These are phyloP conservation scores for Hypomecis atomaria DNA, from an alignment of 2,888 invertebrate species.

Conservation along the genomic window DNA sequence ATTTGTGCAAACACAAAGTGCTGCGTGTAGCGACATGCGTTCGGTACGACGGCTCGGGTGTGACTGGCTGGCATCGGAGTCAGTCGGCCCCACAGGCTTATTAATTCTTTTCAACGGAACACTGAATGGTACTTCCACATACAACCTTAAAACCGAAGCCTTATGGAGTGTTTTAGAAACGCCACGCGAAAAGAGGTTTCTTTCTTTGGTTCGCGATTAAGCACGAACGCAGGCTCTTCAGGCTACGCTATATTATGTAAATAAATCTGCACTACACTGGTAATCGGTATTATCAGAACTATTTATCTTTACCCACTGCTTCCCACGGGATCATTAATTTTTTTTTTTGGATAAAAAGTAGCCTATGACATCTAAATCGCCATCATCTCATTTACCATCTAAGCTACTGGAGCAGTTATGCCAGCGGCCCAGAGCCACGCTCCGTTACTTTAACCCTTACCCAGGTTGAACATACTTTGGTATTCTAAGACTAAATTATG, in stretches of 20 bases:
- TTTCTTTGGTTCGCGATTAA: conserved; percentile 13
- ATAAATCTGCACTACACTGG: too few species aligned
- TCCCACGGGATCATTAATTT: too few species aligned
- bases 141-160: conserved; percentile 34
- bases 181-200: conserved; percentile 2
- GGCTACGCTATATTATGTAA: not conserved
- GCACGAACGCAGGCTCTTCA: not conserved
- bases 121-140: conserved; percentile 22
- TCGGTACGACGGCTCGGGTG: conserved; percentile 31
- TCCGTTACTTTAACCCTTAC: too few species aligned
- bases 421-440: too few species aligned
- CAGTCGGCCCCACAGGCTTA: conserved; percentile 16
- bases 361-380: too few species aligned
- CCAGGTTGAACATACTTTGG: too few species aligned
- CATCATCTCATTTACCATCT: too few species aligned
- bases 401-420: too few species aligned
- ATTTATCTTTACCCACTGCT: too few species aligned
- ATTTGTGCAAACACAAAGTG: conserved; percentile 17
- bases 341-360: too few species aligned
- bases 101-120: conserved; percentile 17
- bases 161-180: conserved; percentile 28
- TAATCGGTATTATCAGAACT: too few species aligned
- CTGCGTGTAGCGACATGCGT: conserved; percentile 26
- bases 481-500: too few species aligned
- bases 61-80: conserved; percentile 29